Evolutionary conservation across 2,888 invertebrate species (phyloP).

Genomic region (Lasioglossum calceatum): DNA sequence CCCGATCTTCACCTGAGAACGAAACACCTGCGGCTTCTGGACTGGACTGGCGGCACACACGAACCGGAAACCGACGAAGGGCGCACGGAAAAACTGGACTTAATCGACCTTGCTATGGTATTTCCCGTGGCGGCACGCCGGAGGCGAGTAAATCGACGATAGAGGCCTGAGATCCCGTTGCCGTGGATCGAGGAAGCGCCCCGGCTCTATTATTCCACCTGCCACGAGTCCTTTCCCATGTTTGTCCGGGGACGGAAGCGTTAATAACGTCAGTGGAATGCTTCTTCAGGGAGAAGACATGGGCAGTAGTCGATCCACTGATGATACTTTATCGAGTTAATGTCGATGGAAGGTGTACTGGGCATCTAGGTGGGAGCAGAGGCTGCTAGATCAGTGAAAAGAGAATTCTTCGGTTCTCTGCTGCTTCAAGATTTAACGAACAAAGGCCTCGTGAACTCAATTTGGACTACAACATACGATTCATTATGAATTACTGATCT

Average conservation of each 20-base stretch:
- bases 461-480: neutral
- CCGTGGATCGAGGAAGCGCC: slow-evolving; percentile 5
- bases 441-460: neutral
- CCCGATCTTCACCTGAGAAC: neutral
- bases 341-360: neutral
- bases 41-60: neutral
- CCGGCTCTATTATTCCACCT: neutral
- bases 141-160: slow-evolving; percentile 30
- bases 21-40: neutral
- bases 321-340: neutral
- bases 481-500: neutral
- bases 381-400: neutral
- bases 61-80: neutral
- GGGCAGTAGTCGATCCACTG: neutral
- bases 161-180: slow-evolving; percentile 11
- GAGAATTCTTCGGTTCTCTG: neutral
- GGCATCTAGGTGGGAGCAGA: neutral
- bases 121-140: neutral
- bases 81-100: slow-evolving; percentile 20
- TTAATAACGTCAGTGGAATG: slow-evolving; percentile 13
- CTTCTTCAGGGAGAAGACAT: neutral
- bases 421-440: neutral
- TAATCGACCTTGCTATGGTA: slow-evolving; percentile 28
- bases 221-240: slow-evolving; percentile 7
- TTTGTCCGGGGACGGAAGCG: neutral